Evolutionary conservation across 2,888 invertebrate genomes (phyloP).

Genomic region (Petrolisthes manimaculis): DNA sequence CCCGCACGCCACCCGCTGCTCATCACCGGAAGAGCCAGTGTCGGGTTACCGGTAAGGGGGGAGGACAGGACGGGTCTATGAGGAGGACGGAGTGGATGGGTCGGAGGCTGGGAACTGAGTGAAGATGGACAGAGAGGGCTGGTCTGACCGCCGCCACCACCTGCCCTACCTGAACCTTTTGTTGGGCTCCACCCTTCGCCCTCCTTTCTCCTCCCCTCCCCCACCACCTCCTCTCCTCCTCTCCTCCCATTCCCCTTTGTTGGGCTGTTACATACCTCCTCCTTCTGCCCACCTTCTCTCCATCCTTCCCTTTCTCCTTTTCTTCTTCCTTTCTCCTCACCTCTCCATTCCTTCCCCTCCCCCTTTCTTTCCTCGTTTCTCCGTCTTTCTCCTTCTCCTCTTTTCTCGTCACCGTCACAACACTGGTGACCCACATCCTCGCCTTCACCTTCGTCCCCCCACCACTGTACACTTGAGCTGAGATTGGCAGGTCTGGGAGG

Average conservation of each 20-base stretch:
- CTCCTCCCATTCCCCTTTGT: conserved; percentile 27
- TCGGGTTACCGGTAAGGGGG: conserved; percentile 58
- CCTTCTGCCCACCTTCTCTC: no score
- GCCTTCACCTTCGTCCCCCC: no score
- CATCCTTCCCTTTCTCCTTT: no score
- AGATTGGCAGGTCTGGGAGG: conserved; percentile 22
- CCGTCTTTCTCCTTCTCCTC: no score
- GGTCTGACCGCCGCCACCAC: conserved; percentile 23
- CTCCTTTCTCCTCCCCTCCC: conserved; percentile 28
- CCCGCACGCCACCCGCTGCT: conserved; percentile 50
- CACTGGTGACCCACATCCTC: no score
- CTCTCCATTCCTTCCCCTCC: no score
- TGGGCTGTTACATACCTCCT: no score
- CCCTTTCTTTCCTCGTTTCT: no score
- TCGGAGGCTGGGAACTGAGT: conserved; percentile 33
- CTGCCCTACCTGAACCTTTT: conserved; percentile 60
- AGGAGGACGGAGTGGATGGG: conserved; percentile 43
- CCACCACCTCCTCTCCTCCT: conserved; percentile 32
- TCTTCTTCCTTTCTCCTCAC: no score
- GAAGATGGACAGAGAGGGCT: conserved; percentile 17
- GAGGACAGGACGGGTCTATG: conserved; percentile 27
- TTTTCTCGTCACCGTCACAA: no score
- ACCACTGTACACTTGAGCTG: conserved; percentile 41
- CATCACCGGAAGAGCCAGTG: conserved; percentile 63
- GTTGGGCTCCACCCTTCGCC: conserved; percentile 35